These are phyloP conservation scores for Melanerpes aurifrons DNA, from an alignment of 2,113 vertebrate species.

Conservation along the genomic window DNA sequence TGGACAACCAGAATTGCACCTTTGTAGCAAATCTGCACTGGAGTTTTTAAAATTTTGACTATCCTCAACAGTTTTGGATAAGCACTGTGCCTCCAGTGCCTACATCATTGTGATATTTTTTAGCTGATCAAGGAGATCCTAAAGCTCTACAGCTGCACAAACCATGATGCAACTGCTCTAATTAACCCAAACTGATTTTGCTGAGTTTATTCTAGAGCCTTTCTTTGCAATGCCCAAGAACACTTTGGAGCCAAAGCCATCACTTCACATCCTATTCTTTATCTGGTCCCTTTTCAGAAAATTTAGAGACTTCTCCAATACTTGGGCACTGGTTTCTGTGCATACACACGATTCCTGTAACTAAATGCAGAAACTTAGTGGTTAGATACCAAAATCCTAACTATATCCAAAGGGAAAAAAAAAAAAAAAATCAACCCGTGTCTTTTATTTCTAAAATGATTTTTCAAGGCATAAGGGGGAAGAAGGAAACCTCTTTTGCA, in stretches of 20 bases:
- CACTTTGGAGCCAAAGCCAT: not conserved
- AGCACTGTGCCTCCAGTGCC: not conserved
- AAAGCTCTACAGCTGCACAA: not conserved
- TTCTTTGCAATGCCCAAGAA: not conserved
- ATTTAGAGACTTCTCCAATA: not conserved
- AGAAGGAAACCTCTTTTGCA: not conserved
- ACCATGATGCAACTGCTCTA: not conserved
- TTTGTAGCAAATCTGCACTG: not conserved
- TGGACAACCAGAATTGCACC: not conserved
- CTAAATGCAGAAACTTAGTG: not conserved
- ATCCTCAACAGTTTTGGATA: not conserved
- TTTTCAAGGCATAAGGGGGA: not conserved
- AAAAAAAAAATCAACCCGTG: not conserved
- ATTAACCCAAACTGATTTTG: accelerated
- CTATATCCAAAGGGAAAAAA: not conserved
- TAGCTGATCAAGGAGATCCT: not conserved
- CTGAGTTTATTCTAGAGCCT: not conserved
- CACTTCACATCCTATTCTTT: not conserved
- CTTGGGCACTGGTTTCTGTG: not conserved
- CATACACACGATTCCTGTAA: not conserved
- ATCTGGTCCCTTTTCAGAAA: not conserved
- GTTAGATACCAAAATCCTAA: not conserved
- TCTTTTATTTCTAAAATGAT: not conserved
- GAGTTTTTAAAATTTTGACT: not conserved
- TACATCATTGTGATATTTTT: not conserved